These are phyloP conservation scores for Quadroppia sp. DNA, from an alignment of 2,888 invertebrate genomes.

Conservation along the genomic window DNA sequence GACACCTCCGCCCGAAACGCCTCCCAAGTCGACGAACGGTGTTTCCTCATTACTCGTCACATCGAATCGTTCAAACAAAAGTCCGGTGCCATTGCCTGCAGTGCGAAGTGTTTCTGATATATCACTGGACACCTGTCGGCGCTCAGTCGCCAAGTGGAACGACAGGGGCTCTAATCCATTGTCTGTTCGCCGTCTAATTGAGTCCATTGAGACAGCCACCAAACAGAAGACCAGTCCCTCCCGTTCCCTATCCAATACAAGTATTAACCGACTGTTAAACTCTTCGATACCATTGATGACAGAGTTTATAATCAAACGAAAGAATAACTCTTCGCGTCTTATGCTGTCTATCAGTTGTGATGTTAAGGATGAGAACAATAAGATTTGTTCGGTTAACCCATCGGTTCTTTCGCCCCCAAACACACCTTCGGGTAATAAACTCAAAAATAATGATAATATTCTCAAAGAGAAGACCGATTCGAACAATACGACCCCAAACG, in stretches of 20 bases:
- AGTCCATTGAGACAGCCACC: constrained; percentile 81
- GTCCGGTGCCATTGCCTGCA: neutral
- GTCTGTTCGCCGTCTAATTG: constrained; percentile 84
- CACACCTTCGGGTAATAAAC: neutral
- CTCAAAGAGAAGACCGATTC: constrained; percentile 24
- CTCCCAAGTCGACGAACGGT: neutral
- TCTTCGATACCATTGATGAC: constrained; percentile 2
- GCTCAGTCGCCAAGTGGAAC: constrained; percentile 40
- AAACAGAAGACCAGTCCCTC: constrained; percentile 44
- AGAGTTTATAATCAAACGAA: constrained; percentile 25
- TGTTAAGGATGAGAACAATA: constrained; percentile 23
- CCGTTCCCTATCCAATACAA: constrained; percentile 11
- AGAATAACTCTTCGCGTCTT: constrained; percentile 10
- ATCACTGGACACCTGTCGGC: constrained; percentile 24
- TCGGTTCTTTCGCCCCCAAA: neutral
- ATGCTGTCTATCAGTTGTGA: constrained; percentile 15
- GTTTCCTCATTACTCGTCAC: neutral
- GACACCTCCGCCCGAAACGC: neutral
- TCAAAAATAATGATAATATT: neutral
- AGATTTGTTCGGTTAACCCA: neutral
- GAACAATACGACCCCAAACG: neutral
- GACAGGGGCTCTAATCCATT: constrained; percentile 55
- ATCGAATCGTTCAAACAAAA: neutral
- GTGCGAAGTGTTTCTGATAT: neutral
- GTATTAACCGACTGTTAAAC: constrained; percentile 21